These are phyloP conservation scores for Tipula lateralis DNA, from an alignment of 2,888 invertebrate genomes.

Conservation along the genomic window DNA sequence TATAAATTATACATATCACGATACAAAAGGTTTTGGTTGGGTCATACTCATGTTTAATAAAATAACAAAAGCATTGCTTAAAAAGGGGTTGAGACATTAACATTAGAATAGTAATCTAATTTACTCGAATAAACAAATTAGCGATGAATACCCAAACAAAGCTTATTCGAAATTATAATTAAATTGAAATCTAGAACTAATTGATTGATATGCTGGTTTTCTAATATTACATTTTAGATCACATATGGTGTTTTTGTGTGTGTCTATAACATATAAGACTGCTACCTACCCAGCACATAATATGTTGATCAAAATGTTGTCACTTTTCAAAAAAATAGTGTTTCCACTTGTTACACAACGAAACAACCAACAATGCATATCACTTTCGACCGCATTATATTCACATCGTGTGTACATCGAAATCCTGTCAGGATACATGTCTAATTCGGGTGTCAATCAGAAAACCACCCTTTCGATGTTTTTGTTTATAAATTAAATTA, in stretches of 20 bases:
- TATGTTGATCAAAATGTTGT: background rate
- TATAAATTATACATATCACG: background rate
- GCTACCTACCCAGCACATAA: background rate
- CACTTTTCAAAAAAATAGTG: conserved; percentile 4
- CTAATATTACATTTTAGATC: background rate
- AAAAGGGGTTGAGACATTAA: background rate
- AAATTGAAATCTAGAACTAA: background rate
- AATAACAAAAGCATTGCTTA: background rate
- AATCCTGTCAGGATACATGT: background rate
- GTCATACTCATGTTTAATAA: background rate
- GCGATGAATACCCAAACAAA: background rate
- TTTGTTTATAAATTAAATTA: background rate
- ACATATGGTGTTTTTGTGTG: background rate
- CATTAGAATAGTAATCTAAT: background rate
- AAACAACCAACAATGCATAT: background rate
- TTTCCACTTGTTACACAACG: background rate
- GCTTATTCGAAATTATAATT: background rate
- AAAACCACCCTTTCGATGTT: background rate
- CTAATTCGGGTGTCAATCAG: background rate
- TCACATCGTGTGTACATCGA: background rate
- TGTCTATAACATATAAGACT: background rate
- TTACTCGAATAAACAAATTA: conserved; percentile 19
- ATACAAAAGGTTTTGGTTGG: background rate
- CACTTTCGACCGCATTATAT: background rate
- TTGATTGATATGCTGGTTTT: conserved; percentile 11